A percentile compares a stretch with the other conserved stretches of the same genome.
Conservation (phyloP, 2,888 invertebrate genomes). For the Lutraria lutraria region DNA sequence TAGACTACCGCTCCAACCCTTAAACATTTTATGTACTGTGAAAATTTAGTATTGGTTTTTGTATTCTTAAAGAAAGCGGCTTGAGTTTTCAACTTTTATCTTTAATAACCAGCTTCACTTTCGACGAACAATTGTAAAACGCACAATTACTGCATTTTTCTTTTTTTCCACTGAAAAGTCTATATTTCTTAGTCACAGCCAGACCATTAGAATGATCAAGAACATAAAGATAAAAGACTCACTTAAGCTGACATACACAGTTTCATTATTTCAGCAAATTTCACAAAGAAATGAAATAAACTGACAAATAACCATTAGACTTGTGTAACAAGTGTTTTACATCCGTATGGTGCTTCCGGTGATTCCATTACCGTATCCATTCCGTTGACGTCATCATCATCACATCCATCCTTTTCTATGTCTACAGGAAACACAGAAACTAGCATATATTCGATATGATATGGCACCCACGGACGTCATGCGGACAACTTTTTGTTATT, state of each 20-base stretch:
- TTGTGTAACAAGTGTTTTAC: background rate
- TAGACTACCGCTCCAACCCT: no score
- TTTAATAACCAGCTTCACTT: no score
- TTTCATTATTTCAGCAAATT: background rate
- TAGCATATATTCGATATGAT: background rate
- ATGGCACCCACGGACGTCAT: background rate
- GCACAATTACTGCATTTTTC: no score
- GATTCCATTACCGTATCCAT: background rate
- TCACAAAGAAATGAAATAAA: background rate
- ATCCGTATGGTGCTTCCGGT: background rate
- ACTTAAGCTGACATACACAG: background rate
- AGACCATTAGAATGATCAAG: no score
- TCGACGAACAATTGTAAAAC: no score
- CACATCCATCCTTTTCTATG: background rate
- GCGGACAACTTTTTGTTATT: background rate
- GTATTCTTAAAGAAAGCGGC: no score
- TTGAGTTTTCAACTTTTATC: no score
- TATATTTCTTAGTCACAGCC: no score
- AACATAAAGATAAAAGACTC: background rate
- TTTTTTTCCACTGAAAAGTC: no score
- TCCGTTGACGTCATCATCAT: background rate
- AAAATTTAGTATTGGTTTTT: no score
- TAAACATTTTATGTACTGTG: no score
- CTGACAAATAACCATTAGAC: background rate
- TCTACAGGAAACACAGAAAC: background rate